phyloP scores from a whole-genome alignment of 2,113 vertebrate species.

The Cervus canadensis region DNA sequence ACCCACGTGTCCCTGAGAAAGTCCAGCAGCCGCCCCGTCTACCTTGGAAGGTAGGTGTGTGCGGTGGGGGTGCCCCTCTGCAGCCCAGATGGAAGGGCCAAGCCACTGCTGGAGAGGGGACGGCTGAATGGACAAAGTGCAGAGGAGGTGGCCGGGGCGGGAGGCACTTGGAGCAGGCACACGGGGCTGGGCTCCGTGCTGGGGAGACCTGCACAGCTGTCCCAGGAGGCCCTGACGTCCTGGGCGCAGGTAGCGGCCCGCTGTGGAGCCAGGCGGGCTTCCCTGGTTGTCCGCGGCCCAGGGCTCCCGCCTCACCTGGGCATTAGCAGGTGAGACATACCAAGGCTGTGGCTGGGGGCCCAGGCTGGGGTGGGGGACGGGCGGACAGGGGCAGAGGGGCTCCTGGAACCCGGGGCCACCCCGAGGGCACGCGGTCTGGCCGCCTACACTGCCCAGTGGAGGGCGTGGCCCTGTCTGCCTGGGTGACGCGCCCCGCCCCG shows the following conservation, averaged over 20 bases:
- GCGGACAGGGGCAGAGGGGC: too few species aligned
- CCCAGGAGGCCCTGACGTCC: too few species aligned
- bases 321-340: neutral
- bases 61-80: fast-evolving
- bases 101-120: neutral
- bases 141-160: neutral
- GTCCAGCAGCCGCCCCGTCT: neutral
- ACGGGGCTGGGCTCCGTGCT: neutral
- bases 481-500: neutral
- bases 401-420: neutral
- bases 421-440: neutral
- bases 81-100: neutral
- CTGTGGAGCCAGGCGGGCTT: neutral
- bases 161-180: fast-evolving
- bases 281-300: too few species aligned
- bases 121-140: too few species aligned
- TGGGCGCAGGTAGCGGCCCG: neutral
- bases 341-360: neutral
- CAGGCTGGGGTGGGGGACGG: neutral
- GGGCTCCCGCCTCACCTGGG: neutral
- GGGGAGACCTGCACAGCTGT: neutral
- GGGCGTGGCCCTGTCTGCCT: neutral
- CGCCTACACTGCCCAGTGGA: neutral
- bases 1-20: neutral
- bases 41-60: neutral